Evolutionary conservation across 2,888 invertebrate genomes (phyloP).

Genomic region (Cryptocephalus moraei): DNA sequence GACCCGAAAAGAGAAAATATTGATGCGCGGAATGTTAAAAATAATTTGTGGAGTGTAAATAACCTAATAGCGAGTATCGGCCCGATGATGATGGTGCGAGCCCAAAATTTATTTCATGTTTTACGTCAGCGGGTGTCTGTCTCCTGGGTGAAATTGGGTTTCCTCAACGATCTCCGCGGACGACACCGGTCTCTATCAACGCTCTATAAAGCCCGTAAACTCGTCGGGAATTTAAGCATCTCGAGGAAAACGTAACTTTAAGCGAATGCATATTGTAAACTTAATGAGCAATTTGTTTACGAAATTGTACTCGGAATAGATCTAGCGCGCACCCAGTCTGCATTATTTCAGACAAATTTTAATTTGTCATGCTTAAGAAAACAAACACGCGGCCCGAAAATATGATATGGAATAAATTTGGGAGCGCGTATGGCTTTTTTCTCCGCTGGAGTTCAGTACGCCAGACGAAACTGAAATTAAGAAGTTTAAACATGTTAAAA

Average conservation of each 20-base stretch:
- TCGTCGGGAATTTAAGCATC: slow-evolving; percentile 14
- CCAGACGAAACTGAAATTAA: slow-evolving; percentile 2
- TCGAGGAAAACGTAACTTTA: slow-evolving; percentile 15
- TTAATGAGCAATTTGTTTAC: slow-evolving; percentile 25
- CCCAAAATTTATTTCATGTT: slow-evolving; percentile 6
- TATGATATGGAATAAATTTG: slow-evolving; percentile 7
- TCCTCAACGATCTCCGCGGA: slow-evolving; percentile 11
- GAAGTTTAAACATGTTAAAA: background rate
- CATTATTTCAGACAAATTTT: slow-evolving; percentile 14
- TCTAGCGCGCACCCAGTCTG: slow-evolving; percentile 7
- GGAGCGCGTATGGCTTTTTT: background rate
- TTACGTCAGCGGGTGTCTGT: slow-evolving; percentile 9
- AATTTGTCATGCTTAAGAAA: slow-evolving; percentile 19
- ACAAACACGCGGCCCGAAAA: slow-evolving; percentile 14
- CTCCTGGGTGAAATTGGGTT: slow-evolving; percentile 18
- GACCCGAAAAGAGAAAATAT: too few relatives aligned
- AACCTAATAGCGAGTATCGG: slow-evolving; percentile 8
- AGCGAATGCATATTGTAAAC: slow-evolving; percentile 19
- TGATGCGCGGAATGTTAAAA: slow-evolving; percentile 3
- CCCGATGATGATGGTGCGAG: slow-evolving; percentile 6
- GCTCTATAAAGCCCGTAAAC: slow-evolving; percentile 12
- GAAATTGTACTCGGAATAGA: slow-evolving; percentile 19
- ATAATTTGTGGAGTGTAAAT: slow-evolving; percentile 17
- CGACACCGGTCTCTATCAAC: slow-evolving; percentile 16
- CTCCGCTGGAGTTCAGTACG: background rate